These are phyloP conservation scores for Sialis lutaria DNA, from an alignment of 2,888 invertebrate genomes.

Conservation along the genomic window DNA sequence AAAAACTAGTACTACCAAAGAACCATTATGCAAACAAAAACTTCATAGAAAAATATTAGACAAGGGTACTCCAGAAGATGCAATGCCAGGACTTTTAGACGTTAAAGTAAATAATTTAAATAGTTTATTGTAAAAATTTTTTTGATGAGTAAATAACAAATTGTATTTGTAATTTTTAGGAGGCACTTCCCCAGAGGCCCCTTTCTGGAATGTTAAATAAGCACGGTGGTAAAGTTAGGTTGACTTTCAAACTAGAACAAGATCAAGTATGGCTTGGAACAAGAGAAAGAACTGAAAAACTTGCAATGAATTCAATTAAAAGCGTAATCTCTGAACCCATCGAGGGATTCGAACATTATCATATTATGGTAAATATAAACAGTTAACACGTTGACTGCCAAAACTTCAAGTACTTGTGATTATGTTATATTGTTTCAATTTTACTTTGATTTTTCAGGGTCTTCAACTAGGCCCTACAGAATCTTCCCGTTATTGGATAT, in stretches of 20 bases:
- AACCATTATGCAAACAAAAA: slow-evolving; percentile 57
- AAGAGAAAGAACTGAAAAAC: slow-evolving; percentile 81
- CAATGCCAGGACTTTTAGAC: slow-evolving; percentile 69
- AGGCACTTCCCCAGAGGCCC: slow-evolving; percentile 63
- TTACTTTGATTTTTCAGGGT: slow-evolving; percentile 34
- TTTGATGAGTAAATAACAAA: background rate
- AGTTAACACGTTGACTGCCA: slow-evolving; percentile 1
- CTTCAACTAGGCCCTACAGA: slow-evolving; percentile 82
- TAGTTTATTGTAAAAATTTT: background rate
- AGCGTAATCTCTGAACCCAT: slow-evolving; percentile 67
- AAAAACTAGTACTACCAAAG: slow-evolving; percentile 42
- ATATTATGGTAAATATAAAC: slow-evolving; percentile 57
- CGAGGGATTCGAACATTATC: slow-evolving; percentile 78
- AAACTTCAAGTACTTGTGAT: background rate
- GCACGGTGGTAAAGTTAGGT: slow-evolving; percentile 71
- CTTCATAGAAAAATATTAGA: slow-evolving; percentile 75
- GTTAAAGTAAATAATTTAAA: slow-evolving; percentile 37
- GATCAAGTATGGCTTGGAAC: slow-evolving; percentile 88
- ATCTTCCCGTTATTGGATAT: slow-evolving; percentile 82
- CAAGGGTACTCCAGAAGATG: slow-evolving; percentile 81
- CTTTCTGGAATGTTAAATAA: slow-evolving; percentile 83
- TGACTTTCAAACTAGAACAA: slow-evolving; percentile 80
- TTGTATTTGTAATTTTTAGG: slow-evolving; percentile 29
- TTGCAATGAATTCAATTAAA: slow-evolving; percentile 80
- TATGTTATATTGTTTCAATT: slow-evolving; percentile 1